These are phyloP conservation scores for Sinosuthora webbiana DNA, from an alignment of 2,113 vertebrate genomes.

Conservation along the genomic window DNA sequence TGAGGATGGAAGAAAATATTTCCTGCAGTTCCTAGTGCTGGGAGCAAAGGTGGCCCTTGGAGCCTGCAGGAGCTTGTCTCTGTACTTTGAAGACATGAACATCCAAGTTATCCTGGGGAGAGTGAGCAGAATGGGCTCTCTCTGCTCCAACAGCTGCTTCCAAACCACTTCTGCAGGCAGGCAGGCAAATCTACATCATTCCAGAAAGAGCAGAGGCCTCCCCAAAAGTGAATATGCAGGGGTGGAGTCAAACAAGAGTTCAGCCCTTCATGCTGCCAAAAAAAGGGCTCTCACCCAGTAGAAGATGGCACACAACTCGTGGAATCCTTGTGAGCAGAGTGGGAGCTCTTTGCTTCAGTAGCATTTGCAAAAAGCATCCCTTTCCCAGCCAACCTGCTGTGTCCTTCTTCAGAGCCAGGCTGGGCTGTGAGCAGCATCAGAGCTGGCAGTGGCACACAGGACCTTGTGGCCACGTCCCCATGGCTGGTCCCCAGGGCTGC, in stretches of 20 bases:
- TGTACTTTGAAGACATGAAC: not conserved
- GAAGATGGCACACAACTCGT: not conserved
- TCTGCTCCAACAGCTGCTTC: not conserved
- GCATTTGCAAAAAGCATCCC: not conserved
- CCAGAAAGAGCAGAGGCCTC: not conserved
- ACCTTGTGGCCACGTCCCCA: rapidly evolving
- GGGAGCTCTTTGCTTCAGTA: not conserved
- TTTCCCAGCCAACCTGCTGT: not conserved
- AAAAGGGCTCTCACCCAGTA: not conserved
- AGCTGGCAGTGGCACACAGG: not conserved
- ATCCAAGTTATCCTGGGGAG: not conserved
- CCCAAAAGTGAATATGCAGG: not conserved
- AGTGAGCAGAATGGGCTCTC: not conserved
- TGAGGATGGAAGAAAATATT: not conserved
- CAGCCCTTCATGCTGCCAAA: not conserved
- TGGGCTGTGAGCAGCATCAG: not conserved
- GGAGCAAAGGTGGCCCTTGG: not conserved
- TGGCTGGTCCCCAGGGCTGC: not conserved
- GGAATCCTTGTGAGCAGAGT: not conserved
- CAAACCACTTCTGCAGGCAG: not conserved
- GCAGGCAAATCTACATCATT: not conserved
- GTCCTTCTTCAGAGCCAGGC: not conserved
- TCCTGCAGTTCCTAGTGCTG: not conserved
- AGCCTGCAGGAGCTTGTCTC: not conserved
- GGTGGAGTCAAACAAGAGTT: not conserved